phyloP scores from a whole-genome alignment of 2,797 vertebrate genomes.

The Xenops minutus region DNA sequence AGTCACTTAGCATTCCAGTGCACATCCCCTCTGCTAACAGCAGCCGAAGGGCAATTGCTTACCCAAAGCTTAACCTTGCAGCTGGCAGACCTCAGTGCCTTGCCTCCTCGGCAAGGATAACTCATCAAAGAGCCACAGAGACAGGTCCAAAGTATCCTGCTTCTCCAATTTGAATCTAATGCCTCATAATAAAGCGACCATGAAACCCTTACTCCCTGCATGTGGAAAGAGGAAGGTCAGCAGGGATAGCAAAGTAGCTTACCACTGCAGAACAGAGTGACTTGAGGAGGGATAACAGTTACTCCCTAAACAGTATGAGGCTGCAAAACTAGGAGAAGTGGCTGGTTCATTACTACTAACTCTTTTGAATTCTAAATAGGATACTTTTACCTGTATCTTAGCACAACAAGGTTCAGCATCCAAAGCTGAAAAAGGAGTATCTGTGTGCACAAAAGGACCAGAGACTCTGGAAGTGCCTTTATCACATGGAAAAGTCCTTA shows the following conservation, averaged over 20 bases:
- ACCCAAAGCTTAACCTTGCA: constrained; percentile 46
- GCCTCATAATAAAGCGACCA: not conserved
- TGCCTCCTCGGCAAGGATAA: constrained; percentile 2
- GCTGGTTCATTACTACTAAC: not conserved
- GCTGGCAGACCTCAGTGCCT: not conserved
- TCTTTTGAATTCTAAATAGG: not conserved
- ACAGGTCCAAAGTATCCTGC: not conserved
- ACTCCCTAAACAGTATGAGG: not conserved
- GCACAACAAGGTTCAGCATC: not conserved
- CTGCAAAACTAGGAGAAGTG: not conserved
- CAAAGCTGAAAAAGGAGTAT: not conserved
- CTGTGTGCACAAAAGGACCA: not conserved
- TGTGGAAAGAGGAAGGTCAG: not conserved
- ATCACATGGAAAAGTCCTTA: not conserved
- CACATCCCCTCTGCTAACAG: not conserved
- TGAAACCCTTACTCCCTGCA: not conserved
- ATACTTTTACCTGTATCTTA: not conserved
- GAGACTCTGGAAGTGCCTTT: not conserved
- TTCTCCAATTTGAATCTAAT: constrained; percentile 17
- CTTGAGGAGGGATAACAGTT: not conserved
- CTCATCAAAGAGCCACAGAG: constrained; percentile 20
- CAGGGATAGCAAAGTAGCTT: not conserved
- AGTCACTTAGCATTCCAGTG: constrained; percentile 43
- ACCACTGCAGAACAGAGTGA: not conserved
- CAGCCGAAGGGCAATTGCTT: not conserved